Percentiles rank a stretch among this genome's conserved stretches.
Evolutionary conservation across 2,888 invertebrate species (phyloP).

Genomic region (Rosalia funebris): DNA sequence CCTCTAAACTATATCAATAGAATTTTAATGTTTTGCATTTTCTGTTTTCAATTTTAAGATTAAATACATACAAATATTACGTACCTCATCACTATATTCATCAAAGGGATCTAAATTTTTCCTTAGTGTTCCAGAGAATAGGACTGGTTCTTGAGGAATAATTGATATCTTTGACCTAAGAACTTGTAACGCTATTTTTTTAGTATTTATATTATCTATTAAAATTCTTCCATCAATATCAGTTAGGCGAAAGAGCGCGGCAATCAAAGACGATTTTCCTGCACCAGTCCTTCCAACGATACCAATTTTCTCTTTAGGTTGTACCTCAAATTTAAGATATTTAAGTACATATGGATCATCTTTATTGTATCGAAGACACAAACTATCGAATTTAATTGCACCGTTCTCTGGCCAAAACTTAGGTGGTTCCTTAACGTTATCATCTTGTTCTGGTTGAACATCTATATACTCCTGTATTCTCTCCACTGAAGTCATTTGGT

Average conservation of each 20-base stretch:
- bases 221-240: slow-evolving; percentile 79
- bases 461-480: slow-evolving; percentile 83
- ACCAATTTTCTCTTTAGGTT: slow-evolving; percentile 78
- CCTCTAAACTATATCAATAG: no score
- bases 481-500: slow-evolving; percentile 92
- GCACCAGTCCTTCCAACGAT: slow-evolving; percentile 87
- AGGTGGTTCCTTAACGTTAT: slow-evolving; percentile 36
- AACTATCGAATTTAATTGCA: slow-evolving; percentile 72
- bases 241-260: slow-evolving; percentile 82
- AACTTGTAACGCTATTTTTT: slow-evolving; percentile 75
- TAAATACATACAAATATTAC: not conserved
- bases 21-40: no score
- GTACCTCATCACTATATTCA: slow-evolving; percentile 75
- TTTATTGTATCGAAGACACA: slow-evolving; percentile 77
- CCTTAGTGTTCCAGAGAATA: slow-evolving; percentile 87
- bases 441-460: slow-evolving; percentile 69
- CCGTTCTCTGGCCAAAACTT: slow-evolving; percentile 77
- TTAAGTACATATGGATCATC: slow-evolving; percentile 79
- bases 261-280: slow-evolving; percentile 80
- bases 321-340: slow-evolving; percentile 70
- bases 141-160: slow-evolving; percentile 86
- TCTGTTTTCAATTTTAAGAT: no score
- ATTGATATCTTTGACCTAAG: slow-evolving; percentile 82
- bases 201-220: slow-evolving; percentile 81
- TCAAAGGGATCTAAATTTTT: slow-evolving; percentile 91